phyloP scores from a whole-genome alignment of 2,113 vertebrate genomes.

The Pitta sordida region DNA sequence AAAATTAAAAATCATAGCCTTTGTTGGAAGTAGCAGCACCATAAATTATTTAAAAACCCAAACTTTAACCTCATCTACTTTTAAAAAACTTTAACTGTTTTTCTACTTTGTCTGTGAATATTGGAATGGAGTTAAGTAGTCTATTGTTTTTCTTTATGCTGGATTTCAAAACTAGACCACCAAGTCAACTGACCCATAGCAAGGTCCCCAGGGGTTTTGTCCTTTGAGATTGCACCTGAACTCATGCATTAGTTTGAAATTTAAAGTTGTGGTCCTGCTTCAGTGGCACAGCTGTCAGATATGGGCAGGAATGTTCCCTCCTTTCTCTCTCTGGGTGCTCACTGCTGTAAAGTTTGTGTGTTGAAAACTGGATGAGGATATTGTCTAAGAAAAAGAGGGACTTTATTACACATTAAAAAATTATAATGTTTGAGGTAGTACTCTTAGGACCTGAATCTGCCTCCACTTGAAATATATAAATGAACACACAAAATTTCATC shows the following conservation, averaged over 20 bases:
- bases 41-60: not conserved
- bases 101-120: not conserved
- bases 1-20: not conserved
- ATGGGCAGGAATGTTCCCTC: accelerated
- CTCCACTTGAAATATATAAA: not conserved
- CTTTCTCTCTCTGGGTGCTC: not conserved
- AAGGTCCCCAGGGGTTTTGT: not conserved
- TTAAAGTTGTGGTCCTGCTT: not conserved
- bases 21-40: not conserved
- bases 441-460: not conserved
- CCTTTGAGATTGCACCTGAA: not conserved
- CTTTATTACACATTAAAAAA: not conserved
- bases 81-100: not conserved
- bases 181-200: not conserved
- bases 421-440: not conserved
- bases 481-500: not conserved
- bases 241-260: not conserved
- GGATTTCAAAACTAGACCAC: not conserved
- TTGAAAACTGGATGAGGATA: not conserved
- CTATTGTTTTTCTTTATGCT: not conserved
- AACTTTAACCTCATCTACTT: not conserved
- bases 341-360: not conserved
- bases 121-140: not conserved
- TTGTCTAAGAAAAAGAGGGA: not conserved
- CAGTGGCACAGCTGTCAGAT: not conserved